These are phyloP conservation scores for Chlorops oryzae DNA, from an alignment of 1,140 invertebrate genomes.

Conservation along the genomic window DNA sequence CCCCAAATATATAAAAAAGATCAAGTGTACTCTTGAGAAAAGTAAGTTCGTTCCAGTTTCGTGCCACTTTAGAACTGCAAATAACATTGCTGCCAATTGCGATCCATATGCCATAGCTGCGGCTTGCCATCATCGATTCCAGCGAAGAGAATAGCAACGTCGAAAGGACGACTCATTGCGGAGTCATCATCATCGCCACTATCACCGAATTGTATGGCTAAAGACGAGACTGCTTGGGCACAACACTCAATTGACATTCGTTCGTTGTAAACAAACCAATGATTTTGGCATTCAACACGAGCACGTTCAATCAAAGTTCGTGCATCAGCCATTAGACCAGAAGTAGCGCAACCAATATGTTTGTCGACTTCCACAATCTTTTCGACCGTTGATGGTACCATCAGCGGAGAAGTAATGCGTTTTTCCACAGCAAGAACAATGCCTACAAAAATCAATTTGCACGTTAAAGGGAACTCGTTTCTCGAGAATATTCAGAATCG, in stretches of 20 bases:
- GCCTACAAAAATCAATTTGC: slow-evolving; percentile 46
- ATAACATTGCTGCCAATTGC: too few relatives aligned
- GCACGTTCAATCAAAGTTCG: slow-evolving; percentile 89
- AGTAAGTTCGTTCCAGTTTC: too few relatives aligned
- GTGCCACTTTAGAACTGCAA: too few relatives aligned
- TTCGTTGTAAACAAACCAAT: slow-evolving; percentile 98
- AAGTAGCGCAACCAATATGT: slow-evolving; percentile 96
- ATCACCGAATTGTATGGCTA: slow-evolving; percentile 98
- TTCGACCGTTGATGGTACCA: slow-evolving; percentile 94
- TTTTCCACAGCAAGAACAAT: slow-evolving; percentile 97
- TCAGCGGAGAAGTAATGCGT: slow-evolving; percentile 90
- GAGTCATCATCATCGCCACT: slow-evolving; percentile 87
- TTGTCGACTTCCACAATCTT: slow-evolving; percentile 96
- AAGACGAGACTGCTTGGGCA: slow-evolving; percentile 94
- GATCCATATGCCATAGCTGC: slow-evolving; percentile 95
- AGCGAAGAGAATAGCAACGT: slow-evolving; percentile 90
- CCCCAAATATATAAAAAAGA: too few relatives aligned
- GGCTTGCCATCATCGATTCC: slow-evolving; percentile 80
- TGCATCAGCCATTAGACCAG: slow-evolving; percentile 97
- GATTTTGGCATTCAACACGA: slow-evolving; percentile 91
- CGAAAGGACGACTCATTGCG: slow-evolving; percentile 98
- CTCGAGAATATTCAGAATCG: too few relatives aligned
- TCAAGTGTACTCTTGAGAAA: too few relatives aligned
- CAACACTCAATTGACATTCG: slow-evolving; percentile 95
- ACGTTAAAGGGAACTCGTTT: too few relatives aligned